Evolutionary conservation across 92 coral and sea anemone species (phyloP).

Genomic region (Parazoanthus atlanticus): DNA sequence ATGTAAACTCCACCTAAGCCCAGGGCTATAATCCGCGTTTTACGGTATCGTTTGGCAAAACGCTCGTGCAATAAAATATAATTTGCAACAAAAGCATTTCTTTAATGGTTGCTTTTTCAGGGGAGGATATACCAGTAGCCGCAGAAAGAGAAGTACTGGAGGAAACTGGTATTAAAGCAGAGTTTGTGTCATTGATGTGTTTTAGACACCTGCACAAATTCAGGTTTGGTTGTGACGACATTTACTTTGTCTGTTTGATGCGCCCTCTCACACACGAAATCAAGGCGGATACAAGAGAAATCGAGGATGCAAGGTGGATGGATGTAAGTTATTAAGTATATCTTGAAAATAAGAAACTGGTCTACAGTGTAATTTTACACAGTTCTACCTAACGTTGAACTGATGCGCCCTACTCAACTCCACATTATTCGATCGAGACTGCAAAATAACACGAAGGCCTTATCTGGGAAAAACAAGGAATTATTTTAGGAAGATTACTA

Average conservation of each 20-base stretch:
- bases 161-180: constrained; percentile 82
- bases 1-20: too few relatives aligned
- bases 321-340: constrained; percentile 60
- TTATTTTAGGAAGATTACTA: too few relatives aligned
- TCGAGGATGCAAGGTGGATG: constrained; percentile 85
- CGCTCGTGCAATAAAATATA: too few relatives aligned
- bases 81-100: neutral
- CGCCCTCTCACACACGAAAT: constrained; percentile 70
- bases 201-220: constrained; percentile 78
- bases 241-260: constrained; percentile 74
- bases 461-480: neutral
- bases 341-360: neutral
- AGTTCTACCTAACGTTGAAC: neutral
- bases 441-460: neutral
- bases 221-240: constrained; percentile 82
- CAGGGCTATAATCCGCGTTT: too few relatives aligned
- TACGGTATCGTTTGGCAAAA: too few relatives aligned
- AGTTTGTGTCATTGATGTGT: constrained; percentile 72
- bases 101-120: constrained; percentile 38
- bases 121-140: constrained; percentile 75
- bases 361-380: neutral
- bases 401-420: neutral
- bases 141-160: constrained; percentile 88
- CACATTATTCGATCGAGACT: neutral
- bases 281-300: constrained; percentile 69